phyloP scores from a whole-genome alignment of 2,888 invertebrate species.

The Gastrophysa polygoni region DNA sequence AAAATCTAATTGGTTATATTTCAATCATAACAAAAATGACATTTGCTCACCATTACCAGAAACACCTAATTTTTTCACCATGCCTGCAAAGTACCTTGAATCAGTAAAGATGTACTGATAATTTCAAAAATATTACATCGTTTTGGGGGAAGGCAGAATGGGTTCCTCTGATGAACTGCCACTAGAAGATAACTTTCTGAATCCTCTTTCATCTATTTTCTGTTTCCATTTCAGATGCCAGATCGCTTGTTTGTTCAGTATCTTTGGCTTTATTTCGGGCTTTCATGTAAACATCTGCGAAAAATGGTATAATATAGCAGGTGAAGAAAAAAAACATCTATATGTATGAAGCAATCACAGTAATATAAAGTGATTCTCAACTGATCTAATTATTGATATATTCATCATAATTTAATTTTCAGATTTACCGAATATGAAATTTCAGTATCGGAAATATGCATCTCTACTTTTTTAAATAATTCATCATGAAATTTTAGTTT shows the following conservation, averaged over 20 bases:
- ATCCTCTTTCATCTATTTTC: constrained; percentile 13
- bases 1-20: neutral
- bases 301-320: neutral
- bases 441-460: constrained; percentile 3
- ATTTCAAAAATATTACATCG: constrained; percentile 13
- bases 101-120: constrained; percentile 10
- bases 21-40: constrained; percentile 5
- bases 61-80: neutral
- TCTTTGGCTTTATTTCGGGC: constrained; percentile 9
- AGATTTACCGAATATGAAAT: constrained; percentile 4
- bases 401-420: constrained; percentile 11
- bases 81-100: constrained; percentile 15
- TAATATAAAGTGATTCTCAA: no score
- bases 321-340: neutral
- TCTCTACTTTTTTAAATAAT: constrained; percentile 2
- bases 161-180: constrained; percentile 14
- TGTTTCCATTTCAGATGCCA: neutral
- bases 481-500: neutral
- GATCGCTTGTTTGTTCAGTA: constrained; percentile 7
- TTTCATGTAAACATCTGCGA: constrained; percentile 14
- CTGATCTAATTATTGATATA: neutral
- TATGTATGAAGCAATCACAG: neutral
- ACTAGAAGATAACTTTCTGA: constrained; percentile 18
- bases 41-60: constrained; percentile 15
- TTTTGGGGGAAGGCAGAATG: constrained; percentile 12